A percentile compares a stretch with the other conserved stretches of the same genome.
Evolutionary conservation across 2,888 invertebrate genomes (phyloP).

Genomic region (Thalpophila matura): DNA sequence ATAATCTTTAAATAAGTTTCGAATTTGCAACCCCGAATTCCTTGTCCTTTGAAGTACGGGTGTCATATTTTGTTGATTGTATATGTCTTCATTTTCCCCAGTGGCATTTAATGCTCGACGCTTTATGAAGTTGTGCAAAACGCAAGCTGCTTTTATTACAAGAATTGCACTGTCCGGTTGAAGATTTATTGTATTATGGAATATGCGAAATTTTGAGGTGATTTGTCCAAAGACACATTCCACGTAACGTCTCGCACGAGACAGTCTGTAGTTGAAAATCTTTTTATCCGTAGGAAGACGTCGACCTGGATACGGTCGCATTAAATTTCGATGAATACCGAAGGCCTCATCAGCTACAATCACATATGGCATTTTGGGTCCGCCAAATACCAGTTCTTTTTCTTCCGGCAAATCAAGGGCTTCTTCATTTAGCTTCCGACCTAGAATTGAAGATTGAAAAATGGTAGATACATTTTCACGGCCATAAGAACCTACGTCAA

Average conservation of each 20-base stretch:
- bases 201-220: conserved; percentile 27
- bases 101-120: conserved; percentile 38
- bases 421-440: conserved; percentile 33
- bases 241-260: conserved; percentile 35
- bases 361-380: conserved; percentile 39
- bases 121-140: conserved; percentile 39
- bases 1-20: conserved; percentile 47
- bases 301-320: conserved; percentile 41
- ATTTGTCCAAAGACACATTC: conserved; percentile 38
- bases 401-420: conserved; percentile 39
- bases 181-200: conserved; percentile 32
- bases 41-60: conserved; percentile 41
- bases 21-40: conserved; percentile 42
- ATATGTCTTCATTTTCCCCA: conserved; percentile 39
- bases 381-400: conserved; percentile 33
- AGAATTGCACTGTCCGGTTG: conserved; percentile 18
- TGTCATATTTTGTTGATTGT: conserved; percentile 42
- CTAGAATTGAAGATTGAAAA: conserved; percentile 37
- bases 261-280: conserved; percentile 38
- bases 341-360: conserved; percentile 53
- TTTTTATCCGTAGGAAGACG: conserved; percentile 24
- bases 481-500: conserved; percentile 52
- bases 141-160: conserved; percentile 31
- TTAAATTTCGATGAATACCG: conserved; percentile 33
- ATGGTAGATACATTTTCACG: conserved; percentile 40